These are phyloP conservation scores for Melipona quadrifasciata DNA, from an alignment of 1,140 invertebrate genomes.

Conservation along the genomic window DNA sequence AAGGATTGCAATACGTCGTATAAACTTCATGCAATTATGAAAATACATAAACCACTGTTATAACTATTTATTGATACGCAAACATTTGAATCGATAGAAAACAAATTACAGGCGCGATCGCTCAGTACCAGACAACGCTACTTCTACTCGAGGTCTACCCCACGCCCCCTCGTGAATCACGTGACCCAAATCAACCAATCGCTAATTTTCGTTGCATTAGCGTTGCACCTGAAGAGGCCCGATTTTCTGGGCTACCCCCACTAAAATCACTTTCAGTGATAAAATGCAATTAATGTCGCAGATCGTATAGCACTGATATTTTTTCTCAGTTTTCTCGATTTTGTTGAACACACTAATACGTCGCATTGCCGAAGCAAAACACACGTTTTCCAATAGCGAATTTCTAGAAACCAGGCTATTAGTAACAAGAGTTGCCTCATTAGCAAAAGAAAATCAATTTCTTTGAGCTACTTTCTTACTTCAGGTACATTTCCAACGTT, in stretches of 20 bases:
- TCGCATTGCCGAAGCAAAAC: neutral
- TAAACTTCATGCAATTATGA: neutral
- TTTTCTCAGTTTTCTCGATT: neutral
- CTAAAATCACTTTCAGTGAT: too few relatives aligned
- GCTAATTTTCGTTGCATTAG: too few relatives aligned
- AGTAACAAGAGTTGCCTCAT: conserved; percentile 31
- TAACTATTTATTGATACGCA: too few relatives aligned
- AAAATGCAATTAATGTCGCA: neutral
- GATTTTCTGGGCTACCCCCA: too few relatives aligned
- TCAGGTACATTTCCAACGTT: neutral
- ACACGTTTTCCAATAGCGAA: conserved; percentile 11
- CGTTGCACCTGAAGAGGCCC: too few relatives aligned
- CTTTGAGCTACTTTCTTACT: conserved; percentile 43
- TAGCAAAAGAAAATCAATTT: conserved; percentile 45
- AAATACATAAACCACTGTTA: neutral
- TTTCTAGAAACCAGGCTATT: conserved; percentile 36
- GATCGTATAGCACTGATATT: neutral
- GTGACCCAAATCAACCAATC: too few relatives aligned
- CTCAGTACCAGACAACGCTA: too few relatives aligned
- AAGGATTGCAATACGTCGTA: neutral
- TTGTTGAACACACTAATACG: neutral
- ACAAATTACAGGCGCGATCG: too few relatives aligned
- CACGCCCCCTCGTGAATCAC: too few relatives aligned
- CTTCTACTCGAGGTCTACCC: too few relatives aligned
- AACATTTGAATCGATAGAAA: too few relatives aligned